Percentiles rank a stretch among this genome's conserved stretches.
phyloP scores from a whole-genome alignment of 2,888 invertebrate species.

The Cerastis leucographa region DNA sequence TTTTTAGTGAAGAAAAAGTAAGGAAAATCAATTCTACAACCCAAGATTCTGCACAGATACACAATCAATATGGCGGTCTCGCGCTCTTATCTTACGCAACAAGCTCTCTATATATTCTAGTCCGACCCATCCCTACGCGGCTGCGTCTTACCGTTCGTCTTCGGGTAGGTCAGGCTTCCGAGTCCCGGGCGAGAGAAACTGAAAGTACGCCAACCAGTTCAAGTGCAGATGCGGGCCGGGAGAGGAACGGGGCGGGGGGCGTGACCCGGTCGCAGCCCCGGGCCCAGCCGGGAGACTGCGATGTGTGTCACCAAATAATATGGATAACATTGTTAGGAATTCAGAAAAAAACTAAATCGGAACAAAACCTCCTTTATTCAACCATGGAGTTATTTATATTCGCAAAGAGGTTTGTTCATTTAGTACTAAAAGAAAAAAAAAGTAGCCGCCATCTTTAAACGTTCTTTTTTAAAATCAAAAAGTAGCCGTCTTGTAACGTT shows the following conservation, averaged over 20 bases:
- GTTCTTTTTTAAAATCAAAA: not conserved
- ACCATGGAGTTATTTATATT: not conserved
- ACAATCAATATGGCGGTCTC: not conserved
- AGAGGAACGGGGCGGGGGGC: slow-evolving; percentile 53
- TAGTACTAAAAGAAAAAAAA: not conserved
- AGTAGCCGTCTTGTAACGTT: not conserved
- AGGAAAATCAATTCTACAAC: not conserved
- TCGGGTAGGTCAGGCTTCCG: slow-evolving; percentile 83
- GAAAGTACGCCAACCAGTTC: slow-evolving; percentile 86
- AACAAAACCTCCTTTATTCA: not conserved
- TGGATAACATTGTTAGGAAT: slow-evolving; percentile 32
- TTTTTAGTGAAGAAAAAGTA: too few species aligned
- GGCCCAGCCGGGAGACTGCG: slow-evolving; percentile 56
- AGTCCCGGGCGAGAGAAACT: slow-evolving; percentile 80
- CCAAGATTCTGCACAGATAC: not conserved
- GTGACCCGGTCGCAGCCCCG: slow-evolving; percentile 80
- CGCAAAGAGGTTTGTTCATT: not conserved
- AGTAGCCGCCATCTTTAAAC: not conserved
- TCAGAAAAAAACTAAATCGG: slow-evolving; percentile 6
- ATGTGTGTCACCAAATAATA: slow-evolving; percentile 63
- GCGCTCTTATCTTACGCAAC: not conserved
- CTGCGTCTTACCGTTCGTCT: slow-evolving; percentile 62
- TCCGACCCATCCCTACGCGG: slow-evolving; percentile 22
- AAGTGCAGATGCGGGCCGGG: slow-evolving; percentile 77
- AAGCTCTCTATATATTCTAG: slow-evolving; percentile 1